Base-by-base conservation (phyloP, 2,113 vertebrate species). In the Crotalus viridis region DNA sequence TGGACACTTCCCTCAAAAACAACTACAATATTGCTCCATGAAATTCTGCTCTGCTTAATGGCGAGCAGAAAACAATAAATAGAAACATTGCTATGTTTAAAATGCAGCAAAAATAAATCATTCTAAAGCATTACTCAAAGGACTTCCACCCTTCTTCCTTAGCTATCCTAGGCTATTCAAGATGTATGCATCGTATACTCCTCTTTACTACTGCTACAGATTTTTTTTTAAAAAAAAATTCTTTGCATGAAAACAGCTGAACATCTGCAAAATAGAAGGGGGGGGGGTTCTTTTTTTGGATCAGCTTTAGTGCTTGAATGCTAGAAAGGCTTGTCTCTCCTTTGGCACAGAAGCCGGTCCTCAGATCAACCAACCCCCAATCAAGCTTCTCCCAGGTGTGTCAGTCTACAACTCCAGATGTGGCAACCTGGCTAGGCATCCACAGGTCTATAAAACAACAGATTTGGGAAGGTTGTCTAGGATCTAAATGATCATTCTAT, bases 161-260 rank as follows among this genome's bases (percentile, higher is more conserved):
- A 85, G 33, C 88, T 95, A 94, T 92, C 54, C 91, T 92, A 92
- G 91, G 95, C 33, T 93, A 93, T 95, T 87, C 85, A 93, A 96
- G 95, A 96, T 95, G 95, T 81, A 92, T 21, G 88, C 93, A 54
- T 3, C 5, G 55, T 93, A 51, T 8, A 54, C 10, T 95, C 91
- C 89, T 69, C 94, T 90, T 93, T 24, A 0, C 39, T 91, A 39
- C 92, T 94, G 93, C 96, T 81, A 33, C 17, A 81, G 69, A 28
- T 28, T n/a, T 69, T 64, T 57, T 61, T 28, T 51, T 46, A n/a
- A n/a, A n/a, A n/a, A n/a, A n/a, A 95, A 0, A 89, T 89, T 95
- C 48, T 96, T 96, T 96, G 96, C 96, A 85, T 57, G 56, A 90
- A 96, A 21, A 93, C 96, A 96, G 92, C 95, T 96, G 94, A 95